Base-by-base conservation (phyloP, 2,888 invertebrate genomes). In the Dolichopus griseipennis region DNA sequence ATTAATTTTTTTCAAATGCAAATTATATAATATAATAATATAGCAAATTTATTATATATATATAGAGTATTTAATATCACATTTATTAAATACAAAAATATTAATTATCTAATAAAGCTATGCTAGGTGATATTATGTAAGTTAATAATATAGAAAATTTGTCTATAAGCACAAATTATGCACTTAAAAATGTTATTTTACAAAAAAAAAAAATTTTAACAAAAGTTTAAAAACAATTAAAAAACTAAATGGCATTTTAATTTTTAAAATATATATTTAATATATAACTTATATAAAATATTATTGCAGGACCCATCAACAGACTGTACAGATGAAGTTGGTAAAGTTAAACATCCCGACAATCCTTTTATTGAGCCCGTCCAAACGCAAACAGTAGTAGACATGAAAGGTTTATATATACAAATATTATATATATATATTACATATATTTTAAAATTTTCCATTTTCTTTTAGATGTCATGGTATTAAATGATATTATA, bases 401-500 rank as follows among this genome's bases (percentile, higher is more conserved):
- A 97, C 81, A 94, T 95, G 91, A 93, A 93, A 90, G 93, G 93
- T 7, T 5, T 9, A 34, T 9, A 34, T 7, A 34, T 7, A 34
- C 34, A 34, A 34, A 34, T n/a, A 34, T 34, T 34, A 34, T 9
- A 7, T 9, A 34, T 7, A 34, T n/a, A n/a, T n/a, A 9, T 43
- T 15, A 9, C 15, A 43, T 12, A 10, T 43, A 43, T 43, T 34
- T 43, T 10, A n/a, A n/a, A n/a, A n/a, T n/a, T 52, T 52, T 52
- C 15, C 6, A 34, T 64, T 64, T 41, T 64, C 27, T 27, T 33
- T 65, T 85, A 97, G 97, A 97, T 86, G 95, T 97, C 72, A 94
- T 96, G 94, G 96, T 96, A 75, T 85, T 97, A 77, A 96, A 95
- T 81, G 95, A 97, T 82, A 95, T 97, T 77, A 94, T 97, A 76